Evolutionary conservation across 2,888 invertebrate genomes (phyloP), one percentile per base, ranked within the genome.

Genomic region (Zeuzera pyrina): DNA sequence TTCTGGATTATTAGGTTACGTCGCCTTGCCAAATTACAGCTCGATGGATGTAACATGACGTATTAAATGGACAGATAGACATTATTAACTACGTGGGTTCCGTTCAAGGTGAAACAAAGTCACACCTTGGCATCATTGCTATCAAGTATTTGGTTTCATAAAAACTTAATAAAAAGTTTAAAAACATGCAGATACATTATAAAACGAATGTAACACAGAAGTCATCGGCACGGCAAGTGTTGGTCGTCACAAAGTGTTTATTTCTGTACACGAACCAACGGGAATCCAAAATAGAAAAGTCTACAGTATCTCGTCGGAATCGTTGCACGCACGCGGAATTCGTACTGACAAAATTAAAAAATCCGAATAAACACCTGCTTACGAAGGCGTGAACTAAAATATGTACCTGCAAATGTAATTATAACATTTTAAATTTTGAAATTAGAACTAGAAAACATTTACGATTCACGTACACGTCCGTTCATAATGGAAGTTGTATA

Each of bases 281-380:
- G 37, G 62, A 57, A 57, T 67, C 73, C 60, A 57, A 83, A 83
- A 83, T 83, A 83, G 81, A 79, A 78, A 77, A 79, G 74, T 74
- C 72, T 64, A 67, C 60, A 52, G 60, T 60, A 63, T 66, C 68
- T 61, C 66, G 47, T 55, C 70, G 49, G 37, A 53, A 57, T 49
- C 53, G 63, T 42, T 57, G 68, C 70, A 74, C 79, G 78, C 67
- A 12, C 58, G 60, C 56, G 54, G 52, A 59, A 52, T 52, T 42
- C 46, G 42, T 47, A 39, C 41, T 12, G 29, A 43, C 47, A 30
- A 44, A 52, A 49, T 40, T 38, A 41, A 41, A 51, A 49, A 39
- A 46, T 39, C 12, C 12, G 19, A 22, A 32, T 25, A 13, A 10
- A 31, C 10, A 13, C 24, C 12, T 12, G 8, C 12, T 12, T 8